Percentiles rank a stretch among this genome's conserved stretches.
These are phyloP conservation scores for Diachasmimorpha longicaudata DNA, from an alignment of 1,140 invertebrate genomes.

Conservation along the genomic window DNA sequence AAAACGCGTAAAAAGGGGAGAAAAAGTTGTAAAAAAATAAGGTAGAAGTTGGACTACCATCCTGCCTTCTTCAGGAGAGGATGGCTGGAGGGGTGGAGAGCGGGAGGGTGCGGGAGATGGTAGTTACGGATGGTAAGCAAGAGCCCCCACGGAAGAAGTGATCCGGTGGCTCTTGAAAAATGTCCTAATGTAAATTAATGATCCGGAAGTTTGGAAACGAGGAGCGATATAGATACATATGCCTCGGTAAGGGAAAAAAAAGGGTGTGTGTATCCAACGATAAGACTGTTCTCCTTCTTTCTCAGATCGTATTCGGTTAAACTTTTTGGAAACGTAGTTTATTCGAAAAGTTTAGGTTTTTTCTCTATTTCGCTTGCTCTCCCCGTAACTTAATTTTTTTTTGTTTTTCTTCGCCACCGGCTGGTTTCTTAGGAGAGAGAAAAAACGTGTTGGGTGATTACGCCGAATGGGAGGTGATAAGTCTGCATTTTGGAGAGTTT, in stretches of 20 bases:
- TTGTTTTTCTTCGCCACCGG: not conserved
- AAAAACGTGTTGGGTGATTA: not conserved
- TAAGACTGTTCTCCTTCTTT: conserved; percentile 2
- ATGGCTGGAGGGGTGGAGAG: not conserved
- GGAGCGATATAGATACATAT: conserved; percentile 28
- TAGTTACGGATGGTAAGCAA: conserved; percentile 16
- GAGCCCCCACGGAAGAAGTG: conserved; percentile 7
- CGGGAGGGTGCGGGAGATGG: not conserved
- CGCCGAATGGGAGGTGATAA: not conserved
- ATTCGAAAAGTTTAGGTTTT: not conserved
- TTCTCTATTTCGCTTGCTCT: not conserved
- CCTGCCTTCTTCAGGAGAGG: not conserved
- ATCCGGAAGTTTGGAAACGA: conserved; percentile 44
- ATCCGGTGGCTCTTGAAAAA: conserved; percentile 42
- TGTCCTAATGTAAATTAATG: conserved; percentile 55
- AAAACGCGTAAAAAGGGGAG: not conserved
- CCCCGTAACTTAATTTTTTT: not conserved
- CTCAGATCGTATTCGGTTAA: not conserved
- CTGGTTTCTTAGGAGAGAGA: not conserved
- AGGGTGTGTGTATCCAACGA: not conserved
- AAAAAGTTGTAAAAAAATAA: conserved; percentile 11
- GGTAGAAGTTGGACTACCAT: not conserved
- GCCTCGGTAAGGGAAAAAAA: conserved; percentile 29
- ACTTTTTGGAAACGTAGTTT: conserved; percentile 4
- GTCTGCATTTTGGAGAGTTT: not conserved